Percentiles rank a stretch among this genome's conserved stretches.
phyloP scores from a whole-genome alignment of 2,888 invertebrate genomes.

The Xestia sexstrigata region DNA sequence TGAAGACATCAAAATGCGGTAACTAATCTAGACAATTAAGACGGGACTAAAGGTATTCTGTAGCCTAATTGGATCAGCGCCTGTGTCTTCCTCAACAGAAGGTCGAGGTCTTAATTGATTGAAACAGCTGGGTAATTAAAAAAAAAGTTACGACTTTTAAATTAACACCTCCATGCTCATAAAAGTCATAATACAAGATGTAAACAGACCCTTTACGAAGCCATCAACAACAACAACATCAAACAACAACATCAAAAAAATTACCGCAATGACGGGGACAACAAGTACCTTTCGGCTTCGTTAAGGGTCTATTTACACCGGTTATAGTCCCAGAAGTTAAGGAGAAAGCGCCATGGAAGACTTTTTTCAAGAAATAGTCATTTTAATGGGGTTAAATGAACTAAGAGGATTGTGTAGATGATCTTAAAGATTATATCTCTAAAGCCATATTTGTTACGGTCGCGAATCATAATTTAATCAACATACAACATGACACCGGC shows the following conservation, averaged over 20 bases:
- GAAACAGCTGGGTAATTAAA: slow-evolving; percentile 31
- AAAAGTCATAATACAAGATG: slow-evolving; percentile 4
- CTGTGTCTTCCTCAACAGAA: slow-evolving; percentile 31
- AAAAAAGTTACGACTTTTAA: slow-evolving; percentile 32
- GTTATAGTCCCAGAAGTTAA: neutral
- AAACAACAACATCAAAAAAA: no score
- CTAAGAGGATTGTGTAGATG: neutral
- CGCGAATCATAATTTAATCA: neutral
- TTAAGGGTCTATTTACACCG: no score
- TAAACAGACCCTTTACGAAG: no score
- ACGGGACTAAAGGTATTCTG: slow-evolving; percentile 30
- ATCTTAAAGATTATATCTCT: neutral
- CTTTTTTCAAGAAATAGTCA: neutral
- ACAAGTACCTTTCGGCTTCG: no score
- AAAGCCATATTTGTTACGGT: neutral
- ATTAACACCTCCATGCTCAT: slow-evolving; percentile 27
- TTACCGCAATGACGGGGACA: no score
- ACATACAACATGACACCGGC: neutral
- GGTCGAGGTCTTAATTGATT: slow-evolving; percentile 41
- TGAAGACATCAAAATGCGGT: slow-evolving; percentile 16
- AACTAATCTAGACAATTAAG: slow-evolving; percentile 57
- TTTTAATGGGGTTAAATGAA: neutral
- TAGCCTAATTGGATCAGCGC: slow-evolving; percentile 50
- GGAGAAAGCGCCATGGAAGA: neutral
- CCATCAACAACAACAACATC: no score